A percentile compares a stretch with the other conserved stretches of the same genome.
Conservation (phyloP, 2,888 invertebrate species). For the Coleophora deauratella region DNA sequence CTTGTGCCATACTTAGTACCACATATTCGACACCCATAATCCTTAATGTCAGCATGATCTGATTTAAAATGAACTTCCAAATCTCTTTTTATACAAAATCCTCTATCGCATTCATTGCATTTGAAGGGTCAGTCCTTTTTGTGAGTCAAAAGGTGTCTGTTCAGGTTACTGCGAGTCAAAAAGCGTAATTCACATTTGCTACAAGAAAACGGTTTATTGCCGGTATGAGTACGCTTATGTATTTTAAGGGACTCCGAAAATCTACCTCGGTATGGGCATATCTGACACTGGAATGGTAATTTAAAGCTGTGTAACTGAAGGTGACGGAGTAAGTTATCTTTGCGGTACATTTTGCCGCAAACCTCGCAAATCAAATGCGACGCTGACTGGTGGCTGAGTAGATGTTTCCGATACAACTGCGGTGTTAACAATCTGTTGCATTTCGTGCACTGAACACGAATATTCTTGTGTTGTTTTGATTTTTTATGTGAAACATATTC, state of each 20-base stretch:
- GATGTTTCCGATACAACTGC: conserved; percentile 32
- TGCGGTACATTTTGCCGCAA: conserved; percentile 46
- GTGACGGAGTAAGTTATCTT: conserved; percentile 43
- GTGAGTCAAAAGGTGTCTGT: conserved; percentile 45
- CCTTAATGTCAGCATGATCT: conserved; percentile 44
- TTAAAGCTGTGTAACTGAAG: conserved; percentile 22
- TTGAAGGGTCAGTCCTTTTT: conserved; percentile 38
- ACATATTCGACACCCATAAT: conserved; percentile 38
- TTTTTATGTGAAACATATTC: conserved; percentile 25
- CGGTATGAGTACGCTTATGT: conserved; percentile 23
- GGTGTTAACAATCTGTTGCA: conserved; percentile 25
- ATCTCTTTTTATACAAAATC: conserved; percentile 40
- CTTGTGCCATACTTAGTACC: conserved; percentile 45
- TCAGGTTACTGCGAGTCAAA: conserved; percentile 45
- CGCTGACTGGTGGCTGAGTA: conserved; percentile 26
- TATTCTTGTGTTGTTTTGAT: conserved; percentile 25
- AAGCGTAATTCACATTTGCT: conserved; percentile 39
- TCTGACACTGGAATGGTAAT: conserved; percentile 15
- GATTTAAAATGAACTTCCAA: conserved; percentile 39
- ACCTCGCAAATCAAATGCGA: conserved; percentile 44
- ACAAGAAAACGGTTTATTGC: conserved; percentile 45
- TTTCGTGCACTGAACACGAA: conserved; percentile 26
- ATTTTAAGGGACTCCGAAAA: conserved; percentile 13
- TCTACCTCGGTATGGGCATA: conserved; percentile 18
- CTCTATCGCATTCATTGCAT: conserved; percentile 40